Base-by-base conservation (phyloP, 1,140 invertebrate species). In the Lordiphosa clarofinis region DNA sequence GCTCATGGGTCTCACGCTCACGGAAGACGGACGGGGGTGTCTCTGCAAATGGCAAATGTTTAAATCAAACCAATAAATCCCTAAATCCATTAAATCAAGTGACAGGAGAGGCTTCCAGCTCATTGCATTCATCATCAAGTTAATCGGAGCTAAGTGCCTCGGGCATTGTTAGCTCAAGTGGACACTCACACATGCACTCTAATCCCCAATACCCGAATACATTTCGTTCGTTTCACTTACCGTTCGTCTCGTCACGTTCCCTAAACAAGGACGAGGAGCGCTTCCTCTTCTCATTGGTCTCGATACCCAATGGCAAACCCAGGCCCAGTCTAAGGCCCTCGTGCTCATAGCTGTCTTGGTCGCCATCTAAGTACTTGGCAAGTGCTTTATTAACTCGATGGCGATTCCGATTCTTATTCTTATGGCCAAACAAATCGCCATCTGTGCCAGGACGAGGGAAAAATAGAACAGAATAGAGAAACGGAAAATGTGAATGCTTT, bases 301-400 rank as follows among this genome's bases (percentile, higher is more conserved):
- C 82, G 21, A 61, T 67, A 46, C 40, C 72, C 84, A 43, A 54
- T 54, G 40, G 75, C 81, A 62, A 79, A 81, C 54, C 86, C 82
- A 63, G 71, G 71, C 40, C 68, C 74, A 58, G 42, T 57, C 43
- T 46, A 31, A 12, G 31, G 24, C 7, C 43, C 67, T 66, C 69
- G 38, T 55, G 36, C 36, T 86, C 79, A 59, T 76, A 86, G 56
- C 47, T 74, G 46, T 88, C 79, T 42, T 68, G 69, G 61, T 87
- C 79, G 67, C 69, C 78, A 58, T 82, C 79, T 73, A 89, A 84
- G 67, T 89, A 89, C 59, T 87, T 88, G 57, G 82, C 87, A 42
- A 89, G 74, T 56, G 66, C 63, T 58, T 88, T 88, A 74, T 88
- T 88, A 56, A 87, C 66, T 76, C 72, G 70, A 60, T 86, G 78